Base-by-base conservation (phyloP, 2,797 vertebrate genomes). In the Myiothlypis coronata region DNA sequence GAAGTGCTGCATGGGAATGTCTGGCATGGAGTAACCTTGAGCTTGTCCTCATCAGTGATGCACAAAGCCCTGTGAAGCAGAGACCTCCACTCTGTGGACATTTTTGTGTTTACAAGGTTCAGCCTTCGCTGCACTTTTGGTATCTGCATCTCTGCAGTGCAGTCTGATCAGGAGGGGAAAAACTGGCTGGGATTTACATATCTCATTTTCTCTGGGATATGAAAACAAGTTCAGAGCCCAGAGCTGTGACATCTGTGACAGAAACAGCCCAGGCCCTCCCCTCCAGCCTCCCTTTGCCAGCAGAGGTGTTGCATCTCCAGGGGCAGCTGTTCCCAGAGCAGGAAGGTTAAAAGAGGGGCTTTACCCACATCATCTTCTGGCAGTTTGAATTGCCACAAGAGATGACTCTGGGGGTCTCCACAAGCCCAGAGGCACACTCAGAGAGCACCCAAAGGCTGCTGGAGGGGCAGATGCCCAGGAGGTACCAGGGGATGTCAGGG, bases 11-110 rank as follows among this genome's bases (percentile, higher is more conserved):
- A 76, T 39, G 87, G 82, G 91, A 83, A 46, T 21, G 84, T 59
- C 12, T 88, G 91, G 87, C 57, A 69, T 53, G 50, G 8, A 57
- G 79, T 94, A 46, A 94, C 92, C 94, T 96, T 93, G 91, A 90
- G 34, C 6, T 12, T 50, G 87, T 94, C 70, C 91, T 91, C 87
- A 86, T 74, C 93, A 55, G 80, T 6, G 71, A 80, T 87, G 87
- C 83, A 92, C 35, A 77, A 77, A 34, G 61, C 61, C 16, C 35
- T 15, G 21, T 8, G 67, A 59, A 41, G 70, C 49, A 28, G 55
- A 82, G 80, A 35, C 80, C 72, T 83, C 11, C 26, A 26, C 22
- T 49, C 83, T 28, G 61, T 37, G 69, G 74, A 22, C 19, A 0
- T 39, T 63, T 63, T 59, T 34, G 24, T 86, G 72, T 83, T 94